These are phyloP conservation scores for Eupithecia insigniata DNA, from an alignment of 2,888 invertebrate species.

Conservation along the genomic window DNA sequence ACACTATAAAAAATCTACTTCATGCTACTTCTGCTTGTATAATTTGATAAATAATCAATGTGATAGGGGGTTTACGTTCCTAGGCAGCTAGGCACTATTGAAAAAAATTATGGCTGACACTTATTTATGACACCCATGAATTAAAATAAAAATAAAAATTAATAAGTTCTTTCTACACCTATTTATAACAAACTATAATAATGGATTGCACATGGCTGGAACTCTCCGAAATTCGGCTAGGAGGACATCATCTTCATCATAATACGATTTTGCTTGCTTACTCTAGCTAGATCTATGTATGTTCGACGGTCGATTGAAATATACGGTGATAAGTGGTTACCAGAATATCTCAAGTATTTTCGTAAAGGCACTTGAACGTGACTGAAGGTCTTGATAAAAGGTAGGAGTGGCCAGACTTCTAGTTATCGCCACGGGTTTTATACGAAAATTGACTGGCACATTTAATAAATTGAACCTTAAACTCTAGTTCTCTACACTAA, in stretches of 20 bases:
- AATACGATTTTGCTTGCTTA: not conserved
- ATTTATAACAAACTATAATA: too few species aligned
- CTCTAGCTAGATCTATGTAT: not conserved
- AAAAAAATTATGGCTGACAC: not conserved
- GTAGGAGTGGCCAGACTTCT: constrained; percentile 51
- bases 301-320: constrained; percentile 33
- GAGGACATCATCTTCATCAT: too few species aligned
- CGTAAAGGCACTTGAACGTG: constrained; percentile 38
- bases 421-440: not conserved
- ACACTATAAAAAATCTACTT: not conserved
- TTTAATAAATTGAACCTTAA: not conserved
- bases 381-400: constrained; percentile 50
- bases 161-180: not conserved
- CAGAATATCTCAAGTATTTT: constrained; percentile 48
- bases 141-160: too few species aligned
- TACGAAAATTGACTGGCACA: not conserved
- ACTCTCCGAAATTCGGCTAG: too few species aligned
- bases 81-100: not conserved
- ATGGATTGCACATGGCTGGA: too few species aligned
- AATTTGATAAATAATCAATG: not conserved
- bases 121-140: not conserved
- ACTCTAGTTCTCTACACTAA: not conserved
- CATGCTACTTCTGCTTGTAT: not conserved
- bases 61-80: not conserved
- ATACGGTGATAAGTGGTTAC: constrained; percentile 37